Conservation (phyloP, 2,888 invertebrate species). For the Eupeodes latifasciatus region DNA sequence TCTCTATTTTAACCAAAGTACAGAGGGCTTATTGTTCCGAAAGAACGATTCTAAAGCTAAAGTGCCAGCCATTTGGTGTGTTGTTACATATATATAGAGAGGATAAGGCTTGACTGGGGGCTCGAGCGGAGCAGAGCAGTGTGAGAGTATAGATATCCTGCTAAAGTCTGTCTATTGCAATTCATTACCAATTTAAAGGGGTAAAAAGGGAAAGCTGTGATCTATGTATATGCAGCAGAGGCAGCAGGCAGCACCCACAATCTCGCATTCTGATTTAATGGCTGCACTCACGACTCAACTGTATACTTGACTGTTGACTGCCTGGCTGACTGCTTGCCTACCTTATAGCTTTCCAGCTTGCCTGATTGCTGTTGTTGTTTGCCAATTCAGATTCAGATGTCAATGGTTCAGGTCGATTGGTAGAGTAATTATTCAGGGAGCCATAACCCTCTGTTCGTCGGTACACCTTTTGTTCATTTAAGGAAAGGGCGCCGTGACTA, state of each 20-base stretch:
- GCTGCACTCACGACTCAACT: conserved; percentile 49
- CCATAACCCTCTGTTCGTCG: neutral
- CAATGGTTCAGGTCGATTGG: conserved; percentile 61
- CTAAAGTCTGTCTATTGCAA: conserved; percentile 13
- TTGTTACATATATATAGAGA: no score
- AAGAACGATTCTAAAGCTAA: conserved; percentile 22
- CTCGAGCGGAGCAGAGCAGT: neutral
- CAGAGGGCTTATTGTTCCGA: conserved; percentile 53
- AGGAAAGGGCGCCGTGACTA: conserved; percentile 49
- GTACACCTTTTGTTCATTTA: conserved; percentile 53
- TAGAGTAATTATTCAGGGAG: conserved; percentile 65
- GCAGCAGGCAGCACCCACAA: conserved; percentile 16
- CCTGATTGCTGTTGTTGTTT: neutral
- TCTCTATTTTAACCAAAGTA: conserved; percentile 50
- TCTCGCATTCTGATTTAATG: conserved; percentile 58
- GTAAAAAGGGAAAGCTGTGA: conserved; percentile 6
- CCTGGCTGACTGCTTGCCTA: neutral
- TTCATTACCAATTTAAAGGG: conserved; percentile 35
- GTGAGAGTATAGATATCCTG: conserved; percentile 4
- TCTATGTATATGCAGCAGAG: no score
- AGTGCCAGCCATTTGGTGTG: conserved; percentile 9
- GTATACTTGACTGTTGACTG: conserved; percentile 4
- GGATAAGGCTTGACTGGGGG: neutral
- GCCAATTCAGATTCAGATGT: conserved; percentile 44
- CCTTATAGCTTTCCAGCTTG: neutral